A percentile compares a stretch with the other conserved stretches of the same genome.
Evolutionary conservation across 2,797 vertebrate species (phyloP).

Genomic region (Danio albolineatus): DNA sequence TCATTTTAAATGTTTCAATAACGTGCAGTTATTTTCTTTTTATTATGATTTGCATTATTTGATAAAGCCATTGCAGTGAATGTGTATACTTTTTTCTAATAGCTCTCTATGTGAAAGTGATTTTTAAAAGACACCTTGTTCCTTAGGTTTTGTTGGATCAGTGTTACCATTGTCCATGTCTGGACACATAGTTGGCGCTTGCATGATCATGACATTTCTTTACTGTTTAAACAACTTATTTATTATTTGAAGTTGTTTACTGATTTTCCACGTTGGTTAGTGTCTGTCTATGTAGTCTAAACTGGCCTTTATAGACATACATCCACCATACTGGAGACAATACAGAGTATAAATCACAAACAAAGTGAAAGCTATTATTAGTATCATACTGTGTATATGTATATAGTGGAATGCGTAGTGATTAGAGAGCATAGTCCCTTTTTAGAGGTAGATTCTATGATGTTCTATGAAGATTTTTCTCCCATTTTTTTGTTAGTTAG

Average conservation of each 20-base stretch:
- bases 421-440: conserved; percentile 15
- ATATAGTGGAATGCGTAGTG: conserved; percentile 11
- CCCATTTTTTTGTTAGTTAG: not conserved
- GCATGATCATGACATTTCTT: too few species aligned
- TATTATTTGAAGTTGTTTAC: too few species aligned
- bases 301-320: too few species aligned
- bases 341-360: not conserved
- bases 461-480: conserved; percentile 5
- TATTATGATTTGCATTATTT: conserved; percentile 22
- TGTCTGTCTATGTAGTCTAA: too few species aligned
- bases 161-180: too few species aligned
- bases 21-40: conserved; percentile 15
- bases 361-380: conserved; percentile 22
- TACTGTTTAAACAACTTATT: too few species aligned
- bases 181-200: too few species aligned
- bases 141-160: too few species aligned
- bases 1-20: conserved; percentile 15
- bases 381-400: not conserved
- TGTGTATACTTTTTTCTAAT: not conserved
- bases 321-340: too few species aligned
- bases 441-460: conserved; percentile 21
- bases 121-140: too few species aligned
- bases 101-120: not conserved
- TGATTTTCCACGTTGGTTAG: too few species aligned
- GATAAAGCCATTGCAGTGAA: conserved; percentile 29